phyloP scores from a whole-genome alignment of 2,888 invertebrate genomes.

The Cephus pygmeus region DNA sequence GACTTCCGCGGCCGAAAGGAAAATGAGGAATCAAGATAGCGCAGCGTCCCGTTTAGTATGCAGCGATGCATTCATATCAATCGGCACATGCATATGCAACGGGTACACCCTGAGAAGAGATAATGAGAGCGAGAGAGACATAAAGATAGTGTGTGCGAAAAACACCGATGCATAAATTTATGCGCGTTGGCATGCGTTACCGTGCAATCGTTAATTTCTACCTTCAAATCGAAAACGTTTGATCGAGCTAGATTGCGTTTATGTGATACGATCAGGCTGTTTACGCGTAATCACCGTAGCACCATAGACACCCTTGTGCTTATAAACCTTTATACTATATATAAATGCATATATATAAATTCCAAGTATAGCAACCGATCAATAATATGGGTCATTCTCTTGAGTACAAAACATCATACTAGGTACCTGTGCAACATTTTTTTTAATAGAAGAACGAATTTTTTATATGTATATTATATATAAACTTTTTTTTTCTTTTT shows the following conservation, averaged over 20 bases:
- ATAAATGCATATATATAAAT: neutral
- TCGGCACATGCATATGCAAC: slow-evolving; percentile 61
- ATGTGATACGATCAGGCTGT: neutral
- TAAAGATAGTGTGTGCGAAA: slow-evolving; percentile 23
- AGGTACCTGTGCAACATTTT: neutral
- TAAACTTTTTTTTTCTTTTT: slow-evolving; percentile 11
- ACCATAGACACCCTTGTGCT: neutral
- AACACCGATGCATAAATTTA: slow-evolving; percentile 56
- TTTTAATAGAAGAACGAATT: neutral
- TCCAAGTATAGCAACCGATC: neutral
- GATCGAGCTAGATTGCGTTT: slow-evolving; percentile 26
- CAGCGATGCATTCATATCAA: slow-evolving; percentile 65
- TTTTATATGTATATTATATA: neutral
- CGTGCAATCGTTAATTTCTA: slow-evolving; percentile 55
- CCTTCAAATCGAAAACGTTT: slow-evolving; percentile 31
- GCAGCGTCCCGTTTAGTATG: slow-evolving; percentile 54
- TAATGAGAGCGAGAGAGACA: slow-evolving; percentile 23
- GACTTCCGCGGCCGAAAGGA: slow-evolving; percentile 43
- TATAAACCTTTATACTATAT: neutral
- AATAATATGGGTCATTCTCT: neutral
- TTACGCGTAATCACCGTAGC: neutral
- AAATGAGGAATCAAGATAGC: slow-evolving; percentile 56
- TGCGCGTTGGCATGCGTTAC: slow-evolving; percentile 50
- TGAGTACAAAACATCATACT: neutral
- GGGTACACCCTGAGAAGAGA: slow-evolving; percentile 15